Conservation (phyloP, 2,888 invertebrate species). For the Bruchidius siliquastri region DNA sequence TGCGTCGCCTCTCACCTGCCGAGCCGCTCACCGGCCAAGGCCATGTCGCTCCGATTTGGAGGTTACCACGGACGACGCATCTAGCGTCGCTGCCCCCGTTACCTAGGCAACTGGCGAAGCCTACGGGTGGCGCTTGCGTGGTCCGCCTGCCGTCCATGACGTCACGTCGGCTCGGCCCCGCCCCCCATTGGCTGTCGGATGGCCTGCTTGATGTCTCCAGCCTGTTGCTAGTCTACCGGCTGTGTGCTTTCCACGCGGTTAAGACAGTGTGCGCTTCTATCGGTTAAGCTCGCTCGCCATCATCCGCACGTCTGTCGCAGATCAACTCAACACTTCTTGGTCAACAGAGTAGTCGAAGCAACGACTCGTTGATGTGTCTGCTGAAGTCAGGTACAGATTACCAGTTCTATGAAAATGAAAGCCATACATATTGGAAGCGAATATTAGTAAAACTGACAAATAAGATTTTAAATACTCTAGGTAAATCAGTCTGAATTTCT, state of each 20-base stretch:
- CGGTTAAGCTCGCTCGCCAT: background rate
- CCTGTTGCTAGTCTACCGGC: conserved; percentile 49
- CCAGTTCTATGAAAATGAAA: background rate
- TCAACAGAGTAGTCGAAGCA: background rate
- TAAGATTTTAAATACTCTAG: too few relatives aligned
- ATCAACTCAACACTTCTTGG: background rate
- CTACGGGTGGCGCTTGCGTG: conserved; percentile 41
- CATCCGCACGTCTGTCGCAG: background rate
- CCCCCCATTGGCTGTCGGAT: conserved; percentile 32
- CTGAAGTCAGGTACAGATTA: conserved; percentile 35
- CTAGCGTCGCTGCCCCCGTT: conserved; percentile 26
- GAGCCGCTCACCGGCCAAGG: conserved; percentile 26
- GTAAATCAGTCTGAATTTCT: too few relatives aligned
- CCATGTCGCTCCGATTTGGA: conserved; percentile 23
- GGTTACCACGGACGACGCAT: conserved; percentile 45
- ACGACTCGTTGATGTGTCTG: conserved; percentile 38
- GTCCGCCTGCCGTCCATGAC: conserved; percentile 44
- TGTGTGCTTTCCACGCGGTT: conserved; percentile 37
- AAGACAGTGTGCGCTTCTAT: conserved; percentile 28
- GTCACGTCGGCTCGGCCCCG: conserved; percentile 42
- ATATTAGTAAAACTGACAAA: too few relatives aligned
- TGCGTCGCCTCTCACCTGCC: background rate
- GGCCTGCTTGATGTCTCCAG: conserved; percentile 44
- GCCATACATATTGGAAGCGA: too few relatives aligned
- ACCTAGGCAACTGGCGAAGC: conserved; percentile 42